These are phyloP conservation scores for Mustela nigripes DNA, from an alignment of 2,113 vertebrate species.

Conservation along the genomic window DNA sequence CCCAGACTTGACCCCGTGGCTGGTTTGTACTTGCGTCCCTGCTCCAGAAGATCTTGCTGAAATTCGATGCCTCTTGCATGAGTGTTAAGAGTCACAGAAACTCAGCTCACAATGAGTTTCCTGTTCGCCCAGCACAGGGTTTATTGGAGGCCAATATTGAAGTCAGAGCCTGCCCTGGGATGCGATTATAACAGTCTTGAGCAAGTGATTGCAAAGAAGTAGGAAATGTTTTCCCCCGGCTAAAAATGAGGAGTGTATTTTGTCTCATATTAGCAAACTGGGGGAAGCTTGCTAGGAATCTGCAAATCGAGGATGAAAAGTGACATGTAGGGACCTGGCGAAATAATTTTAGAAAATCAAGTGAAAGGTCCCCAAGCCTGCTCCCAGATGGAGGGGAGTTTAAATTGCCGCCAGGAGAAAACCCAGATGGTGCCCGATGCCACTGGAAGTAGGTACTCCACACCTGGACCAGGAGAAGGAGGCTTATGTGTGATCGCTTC, in stretches of 20 bases:
- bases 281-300: not conserved
- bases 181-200: not conserved
- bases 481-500: not conserved
- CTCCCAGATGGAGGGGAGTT: conserved; percentile 36
- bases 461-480: not conserved
- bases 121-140: conserved; percentile 42
- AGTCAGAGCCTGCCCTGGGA: not conserved
- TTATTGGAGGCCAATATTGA: conserved; percentile 50
- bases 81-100: conserved; percentile 38
- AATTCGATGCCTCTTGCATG: not conserved
- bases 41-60: conserved; percentile 35
- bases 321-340: not conserved
- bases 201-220: not conserved
- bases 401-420: not conserved
- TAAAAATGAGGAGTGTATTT: not conserved
- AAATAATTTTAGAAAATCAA: conserved; percentile 30
- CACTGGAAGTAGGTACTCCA: not conserved
- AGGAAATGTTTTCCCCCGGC: conserved; percentile 27
- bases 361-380: conserved; percentile 1
- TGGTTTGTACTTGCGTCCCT: conserved; percentile 41
- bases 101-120: conserved; percentile 58
- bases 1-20: conserved; percentile 6
- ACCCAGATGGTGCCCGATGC: not conserved
- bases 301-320: not conserved
- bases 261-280: not conserved